These are phyloP conservation scores for Macrobrachium nipponense DNA, from an alignment of 1,140 invertebrate genomes.

Conservation along the genomic window DNA sequence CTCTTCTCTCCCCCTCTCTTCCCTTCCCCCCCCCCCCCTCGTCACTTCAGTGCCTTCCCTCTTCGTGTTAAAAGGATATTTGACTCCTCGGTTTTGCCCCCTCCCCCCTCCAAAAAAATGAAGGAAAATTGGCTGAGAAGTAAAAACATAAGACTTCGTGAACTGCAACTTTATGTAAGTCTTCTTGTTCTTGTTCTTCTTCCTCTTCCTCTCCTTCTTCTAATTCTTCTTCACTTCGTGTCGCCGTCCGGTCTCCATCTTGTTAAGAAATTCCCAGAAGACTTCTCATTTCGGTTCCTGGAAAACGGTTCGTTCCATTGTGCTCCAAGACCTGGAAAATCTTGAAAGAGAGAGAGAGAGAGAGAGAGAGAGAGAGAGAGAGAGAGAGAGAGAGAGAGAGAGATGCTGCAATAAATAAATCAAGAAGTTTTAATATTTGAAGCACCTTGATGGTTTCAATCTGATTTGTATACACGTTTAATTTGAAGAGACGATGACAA, in stretches of 20 bases:
- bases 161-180: conserved; percentile 54
- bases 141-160: conserved; percentile 13
- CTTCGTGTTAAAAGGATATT: conserved; percentile 34
- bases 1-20: no score
- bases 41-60: no score
- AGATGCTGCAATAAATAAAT: conserved; percentile 14
- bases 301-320: conserved; percentile 56
- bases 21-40: no score
- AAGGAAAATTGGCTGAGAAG: background rate
- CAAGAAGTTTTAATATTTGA: background rate
- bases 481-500: no score
- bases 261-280: conserved; percentile 58
- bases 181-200: background rate
- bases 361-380: conserved; percentile 33
- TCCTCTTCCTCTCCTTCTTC: no score
- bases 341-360: conserved; percentile 33
- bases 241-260: conserved; percentile 31
- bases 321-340: conserved; percentile 55
- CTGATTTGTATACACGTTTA: no score
- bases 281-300: conserved; percentile 51
- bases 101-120: no score
- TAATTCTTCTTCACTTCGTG: no score
- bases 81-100: no score
- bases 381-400: conserved; percentile 35
- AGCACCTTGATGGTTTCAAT: conserved; percentile 18